Evolutionary conservation across 2,888 invertebrate species (phyloP), one percentile per base, ranked within the genome.

Genomic region (Plagodis pulveraria): DNA sequence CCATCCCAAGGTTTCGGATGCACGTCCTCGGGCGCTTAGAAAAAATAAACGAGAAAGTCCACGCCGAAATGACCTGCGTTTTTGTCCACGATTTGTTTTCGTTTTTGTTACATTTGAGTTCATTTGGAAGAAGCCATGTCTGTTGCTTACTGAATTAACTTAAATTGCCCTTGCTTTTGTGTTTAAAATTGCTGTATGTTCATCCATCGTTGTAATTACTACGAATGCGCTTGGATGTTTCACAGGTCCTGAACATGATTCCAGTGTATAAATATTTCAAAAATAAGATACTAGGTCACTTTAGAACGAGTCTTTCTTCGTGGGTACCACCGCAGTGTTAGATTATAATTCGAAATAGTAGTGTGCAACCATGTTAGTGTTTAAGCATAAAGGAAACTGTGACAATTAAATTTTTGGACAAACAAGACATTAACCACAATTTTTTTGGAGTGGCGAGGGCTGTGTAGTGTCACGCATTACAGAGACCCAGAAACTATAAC

Each of bases 41-140:
- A 90, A 90, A 91, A 91, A 91, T 84, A 90, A 89, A 91, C 86
- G 80, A 87, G 86, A 86, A 82, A 89, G 85, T 87, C 89, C 83
- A 88, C 81, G 80, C 82, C 86, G 87, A 90, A 91, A 90, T 91
- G 91, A 91, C 91, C 92, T 88, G 90, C 86, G 88, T 92, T 92
- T 92, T 92, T 91, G 88, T 92, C 78, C 86, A 85, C 77, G 87
- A 85, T 90, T 91, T 91, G 89, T 91, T 91, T 89, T 90, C 84
- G 85, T 91, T 91, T 92, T 91, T 91, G 89, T 91, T 87, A 85
- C 87, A 83, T 89, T 91, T 87, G 90, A 89, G 90, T 91, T 92
- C 91, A 92, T 91, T 92, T 92, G 82, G 89, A 89, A 91, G 92
- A 89, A 89, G 90, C 91, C 85, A 86, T 83, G 89, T 86, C 88